Evolutionary conservation across 2,797 vertebrate genomes (phyloP).

Genomic region (Sebastes reedi): DNA sequence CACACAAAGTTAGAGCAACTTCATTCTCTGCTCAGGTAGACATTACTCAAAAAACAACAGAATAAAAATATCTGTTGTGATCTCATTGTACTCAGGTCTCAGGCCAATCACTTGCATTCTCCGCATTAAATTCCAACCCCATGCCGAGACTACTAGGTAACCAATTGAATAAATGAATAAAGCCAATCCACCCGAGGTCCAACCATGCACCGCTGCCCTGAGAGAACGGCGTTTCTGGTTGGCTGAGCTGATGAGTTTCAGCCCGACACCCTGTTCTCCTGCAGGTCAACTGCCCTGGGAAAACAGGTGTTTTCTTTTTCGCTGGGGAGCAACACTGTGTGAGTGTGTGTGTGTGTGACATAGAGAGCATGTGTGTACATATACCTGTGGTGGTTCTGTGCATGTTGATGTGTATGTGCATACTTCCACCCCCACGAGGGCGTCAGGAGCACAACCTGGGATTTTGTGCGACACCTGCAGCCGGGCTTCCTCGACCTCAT

Average conservation of each 20-base stretch:
- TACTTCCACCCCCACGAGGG: background rate
- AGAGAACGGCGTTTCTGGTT: constrained; percentile 33
- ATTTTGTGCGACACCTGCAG: constrained; percentile 54
- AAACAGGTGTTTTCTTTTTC: constrained; percentile 49
- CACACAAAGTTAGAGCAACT: too few species aligned
- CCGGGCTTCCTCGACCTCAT: constrained; percentile 43
- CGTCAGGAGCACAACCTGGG: constrained; percentile 17
- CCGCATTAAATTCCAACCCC: background rate
- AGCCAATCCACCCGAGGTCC: constrained; percentile 31
- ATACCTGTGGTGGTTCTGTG: background rate
- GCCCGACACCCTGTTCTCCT: constrained; percentile 23
- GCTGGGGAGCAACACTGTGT: background rate
- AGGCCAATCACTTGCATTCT: background rate
- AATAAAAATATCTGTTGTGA: too few species aligned
- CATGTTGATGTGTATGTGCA: background rate
- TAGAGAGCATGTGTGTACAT: background rate
- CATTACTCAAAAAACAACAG: background rate
- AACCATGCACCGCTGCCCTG: constrained; percentile 27
- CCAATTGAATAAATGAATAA: constrained; percentile 36
- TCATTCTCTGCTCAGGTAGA: background rate
- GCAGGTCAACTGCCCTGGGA: constrained; percentile 41
- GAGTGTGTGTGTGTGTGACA: background rate
- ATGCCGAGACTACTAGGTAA: constrained; percentile 11
- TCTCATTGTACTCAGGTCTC: background rate
- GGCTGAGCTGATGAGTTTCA: constrained; percentile 58